These are phyloP conservation scores for Pseudonaja textilis DNA, from an alignment of 2,113 vertebrate genomes.

Conservation along the genomic window DNA sequence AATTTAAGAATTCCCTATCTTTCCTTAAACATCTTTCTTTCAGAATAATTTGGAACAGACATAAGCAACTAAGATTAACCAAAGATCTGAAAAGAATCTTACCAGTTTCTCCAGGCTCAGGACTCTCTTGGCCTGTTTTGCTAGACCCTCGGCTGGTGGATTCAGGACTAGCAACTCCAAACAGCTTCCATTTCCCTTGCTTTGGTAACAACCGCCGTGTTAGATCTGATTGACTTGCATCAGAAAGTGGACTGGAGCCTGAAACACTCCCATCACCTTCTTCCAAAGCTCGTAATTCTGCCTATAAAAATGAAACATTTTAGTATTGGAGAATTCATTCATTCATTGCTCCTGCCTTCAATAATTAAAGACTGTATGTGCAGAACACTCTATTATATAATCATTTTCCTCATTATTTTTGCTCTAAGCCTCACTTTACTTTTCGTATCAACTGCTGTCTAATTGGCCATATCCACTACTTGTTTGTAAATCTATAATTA, in stretches of 20 bases:
- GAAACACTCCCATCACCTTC: constrained; percentile 89
- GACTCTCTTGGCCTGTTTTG: constrained; percentile 74
- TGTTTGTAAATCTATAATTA: not conserved
- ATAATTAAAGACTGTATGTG: not conserved
- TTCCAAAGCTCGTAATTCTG: constrained; percentile 93
- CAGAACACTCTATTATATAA: not conserved
- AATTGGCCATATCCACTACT: not conserved
- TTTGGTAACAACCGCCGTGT: constrained; percentile 71
- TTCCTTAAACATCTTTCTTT: not conserved
- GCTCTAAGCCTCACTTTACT: not conserved
- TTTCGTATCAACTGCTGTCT: not conserved
- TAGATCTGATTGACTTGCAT: constrained; percentile 81
- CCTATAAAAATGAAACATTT: constrained; percentile 66
- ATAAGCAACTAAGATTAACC: not conserved
- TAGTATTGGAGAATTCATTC: not conserved
- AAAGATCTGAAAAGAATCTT: constrained; percentile 41
- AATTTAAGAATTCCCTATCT: not conserved
- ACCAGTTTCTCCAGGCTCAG: constrained; percentile 77
- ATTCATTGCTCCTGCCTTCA: not conserved
- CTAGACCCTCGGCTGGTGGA: constrained; percentile 82
- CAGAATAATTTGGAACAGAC: not conserved
- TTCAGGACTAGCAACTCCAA: constrained; percentile 84
- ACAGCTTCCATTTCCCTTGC: constrained; percentile 90
- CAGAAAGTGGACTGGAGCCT: constrained; percentile 90
- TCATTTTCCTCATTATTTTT: not conserved